Conservation (phyloP, 2,888 invertebrate species). For the Clepsis dumicolana region DNA sequence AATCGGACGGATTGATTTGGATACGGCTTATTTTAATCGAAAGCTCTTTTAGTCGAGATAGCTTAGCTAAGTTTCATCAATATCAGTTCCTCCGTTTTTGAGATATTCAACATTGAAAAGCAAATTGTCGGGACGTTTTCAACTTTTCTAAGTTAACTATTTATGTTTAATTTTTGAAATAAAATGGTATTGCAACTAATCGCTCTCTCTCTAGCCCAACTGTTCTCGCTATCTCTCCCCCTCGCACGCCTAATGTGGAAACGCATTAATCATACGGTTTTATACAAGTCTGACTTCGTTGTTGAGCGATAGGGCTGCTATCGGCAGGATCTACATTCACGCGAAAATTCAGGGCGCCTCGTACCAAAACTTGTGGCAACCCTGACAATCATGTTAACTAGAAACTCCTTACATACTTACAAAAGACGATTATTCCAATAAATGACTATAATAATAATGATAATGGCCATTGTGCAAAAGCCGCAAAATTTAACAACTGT, state of each 20-base stretch:
- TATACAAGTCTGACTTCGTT: slow-evolving; percentile 75
- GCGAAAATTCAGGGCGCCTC: slow-evolving; percentile 1
- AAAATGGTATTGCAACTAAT: background rate
- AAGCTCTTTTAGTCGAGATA: too few species aligned
- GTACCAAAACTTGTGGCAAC: slow-evolving; percentile 1
- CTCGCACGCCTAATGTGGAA: slow-evolving; percentile 70
- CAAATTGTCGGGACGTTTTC: too few species aligned
- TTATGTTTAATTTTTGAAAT: too few species aligned
- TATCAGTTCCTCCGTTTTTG: too few species aligned
- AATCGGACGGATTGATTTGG: too few species aligned
- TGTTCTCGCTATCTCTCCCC: slow-evolving; percentile 53
- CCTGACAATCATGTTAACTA: slow-evolving; percentile 1
- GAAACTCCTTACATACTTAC: slow-evolving; percentile 6
- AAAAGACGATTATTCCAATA: slow-evolving; percentile 14
- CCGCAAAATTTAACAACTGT: slow-evolving; percentile 34
- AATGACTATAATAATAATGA: too few species aligned
- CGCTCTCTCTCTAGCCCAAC: slow-evolving; percentile 51
- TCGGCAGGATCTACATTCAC: slow-evolving; percentile 16
- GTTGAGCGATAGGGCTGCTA: slow-evolving; percentile 50
- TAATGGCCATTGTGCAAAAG: slow-evolving; percentile 20
- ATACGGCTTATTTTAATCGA: too few species aligned
- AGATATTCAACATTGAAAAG: too few species aligned
- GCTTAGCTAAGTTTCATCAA: too few species aligned
- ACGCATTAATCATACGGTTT: slow-evolving; percentile 80
- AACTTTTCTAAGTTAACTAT: too few species aligned